Base-by-base conservation (phyloP, 1,140 invertebrate genomes). In the Bombus fervidus region DNA sequence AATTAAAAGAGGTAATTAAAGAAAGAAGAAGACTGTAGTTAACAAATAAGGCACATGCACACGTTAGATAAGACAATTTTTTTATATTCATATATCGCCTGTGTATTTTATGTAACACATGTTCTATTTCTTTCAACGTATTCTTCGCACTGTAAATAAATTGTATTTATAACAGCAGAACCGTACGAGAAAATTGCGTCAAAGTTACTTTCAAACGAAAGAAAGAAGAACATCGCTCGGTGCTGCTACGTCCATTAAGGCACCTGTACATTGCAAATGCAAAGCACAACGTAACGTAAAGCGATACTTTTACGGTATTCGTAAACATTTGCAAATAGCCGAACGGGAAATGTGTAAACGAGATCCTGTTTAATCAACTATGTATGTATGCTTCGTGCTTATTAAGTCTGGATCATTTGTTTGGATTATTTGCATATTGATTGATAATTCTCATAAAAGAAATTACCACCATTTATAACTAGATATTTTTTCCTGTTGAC, bases 261-360 rank as follows among this genome's bases (percentile, higher is more conserved):
- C 81, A 53, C n/a, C 15, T 43, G 59, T 22, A 39, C 28, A 57
- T 73, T 47, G 43, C 73, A 25, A 57, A 53, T 53, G 73, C 41
- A 53, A 68, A 28, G 69, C 25, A 47, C 41, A 43, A 47, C 31
- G 31, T 66, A 82, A 83, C 34, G 43, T 18, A 47, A 83, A 53
- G 13, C 28, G 77, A 80, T 47, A 53, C 62, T 68, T 53, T 76
- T 41, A 83, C 34, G 81, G 81, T 83, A 83, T 83, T 83, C 81
- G 73, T 68, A 83, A 83, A 83, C 43, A 77, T 83, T 83, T 83
- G 28, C 72, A 69, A 83, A 83, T 57, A 39, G 73, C 25, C 62
- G 62, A 53, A 83, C 43, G 34, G 22, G 13, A 83, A 64, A 68
- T 47, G 53, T 68, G 81, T 41, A 82, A 82, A 74, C 81, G 57